Percentiles rank a stretch among this genome's conserved stretches.
Conservation (phyloP, 1,140 invertebrate species). For the Probaryconus sp. region DNA sequence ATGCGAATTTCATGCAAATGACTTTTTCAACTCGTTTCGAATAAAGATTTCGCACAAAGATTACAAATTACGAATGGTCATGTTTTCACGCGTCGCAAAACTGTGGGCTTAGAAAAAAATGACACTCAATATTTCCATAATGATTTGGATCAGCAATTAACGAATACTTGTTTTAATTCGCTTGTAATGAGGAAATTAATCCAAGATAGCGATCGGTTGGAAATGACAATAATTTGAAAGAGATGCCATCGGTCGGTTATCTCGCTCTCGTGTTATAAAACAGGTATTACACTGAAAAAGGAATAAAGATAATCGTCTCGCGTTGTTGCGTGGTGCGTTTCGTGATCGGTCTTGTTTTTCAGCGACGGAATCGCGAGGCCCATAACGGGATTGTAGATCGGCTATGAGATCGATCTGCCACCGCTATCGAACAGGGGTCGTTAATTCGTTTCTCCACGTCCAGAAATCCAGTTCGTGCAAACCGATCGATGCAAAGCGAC, state of each 20-base stretch:
- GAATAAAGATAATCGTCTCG: slow-evolving; percentile 56
- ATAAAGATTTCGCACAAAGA: too few relatives aligned
- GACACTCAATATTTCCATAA: too few relatives aligned
- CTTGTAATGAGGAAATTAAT: too few relatives aligned
- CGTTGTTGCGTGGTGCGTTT: slow-evolving; percentile 52
- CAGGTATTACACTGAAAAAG: slow-evolving; percentile 55
- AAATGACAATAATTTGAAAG: slow-evolving; percentile 57
- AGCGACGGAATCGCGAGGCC: slow-evolving; percentile 47
- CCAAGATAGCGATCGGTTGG: slow-evolving; percentile 35
- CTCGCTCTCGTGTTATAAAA: slow-evolving; percentile 58
- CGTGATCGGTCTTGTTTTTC: slow-evolving; percentile 49
- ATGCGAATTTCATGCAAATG: too few relatives aligned
- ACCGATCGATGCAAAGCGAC: slow-evolving; percentile 62
- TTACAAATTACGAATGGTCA: too few relatives aligned
- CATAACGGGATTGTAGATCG: slow-evolving; percentile 60
- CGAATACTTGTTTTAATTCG: slow-evolving; percentile 19
- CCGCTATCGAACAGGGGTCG: slow-evolving; percentile 62
- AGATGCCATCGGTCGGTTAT: slow-evolving; percentile 32
- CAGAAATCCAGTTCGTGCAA: slow-evolving; percentile 64
- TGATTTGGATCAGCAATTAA: slow-evolving; percentile 10
- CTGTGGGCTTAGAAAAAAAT: too few relatives aligned
- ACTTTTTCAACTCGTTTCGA: too few relatives aligned
- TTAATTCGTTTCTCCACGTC: slow-evolving; percentile 66
- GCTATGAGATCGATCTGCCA: slow-evolving; percentile 61
- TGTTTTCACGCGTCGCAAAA: too few relatives aligned